Evolutionary conservation across 2,888 invertebrate species (phyloP).

Genomic region (Drosophila monieri): DNA sequence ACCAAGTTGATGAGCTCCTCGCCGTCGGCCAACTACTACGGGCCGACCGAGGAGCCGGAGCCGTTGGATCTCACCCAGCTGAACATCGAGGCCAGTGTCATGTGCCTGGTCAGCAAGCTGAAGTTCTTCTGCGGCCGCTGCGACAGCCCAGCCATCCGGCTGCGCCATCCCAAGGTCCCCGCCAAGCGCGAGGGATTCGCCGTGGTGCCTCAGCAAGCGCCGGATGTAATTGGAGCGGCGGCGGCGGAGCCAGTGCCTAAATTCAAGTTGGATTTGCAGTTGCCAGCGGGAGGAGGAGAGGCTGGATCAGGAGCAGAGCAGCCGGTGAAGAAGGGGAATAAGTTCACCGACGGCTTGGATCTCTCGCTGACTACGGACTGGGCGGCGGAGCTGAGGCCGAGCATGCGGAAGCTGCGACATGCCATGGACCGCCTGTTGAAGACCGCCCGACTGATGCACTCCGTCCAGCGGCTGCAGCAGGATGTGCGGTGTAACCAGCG

Average conservation of each 20-base stretch:
- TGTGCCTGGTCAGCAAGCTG: conserved; percentile 92
- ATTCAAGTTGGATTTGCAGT: conserved; percentile 26
- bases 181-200: conserved; percentile 80
- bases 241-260: background rate
- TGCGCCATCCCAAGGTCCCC: conserved; percentile 85
- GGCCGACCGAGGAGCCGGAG: conserved; percentile 92
- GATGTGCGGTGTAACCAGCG: conserved; percentile 90
- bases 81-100: conserved; percentile 94
- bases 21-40: conserved; percentile 90
- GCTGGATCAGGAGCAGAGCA: background rate
- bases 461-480: conserved; percentile 92
- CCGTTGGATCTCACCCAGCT: conserved; percentile 93
- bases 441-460: conserved; percentile 91
- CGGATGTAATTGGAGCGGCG: conserved; percentile 80
- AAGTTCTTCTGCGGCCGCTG: conserved; percentile 91
- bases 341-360: conserved; percentile 89
- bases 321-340: conserved; percentile 86
- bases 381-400: conserved; percentile 90
- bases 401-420: conserved; percentile 91
- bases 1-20: conserved; percentile 84
- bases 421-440: conserved; percentile 92
- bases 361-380: conserved; percentile 89
- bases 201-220: conserved; percentile 69
- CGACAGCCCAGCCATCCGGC: conserved; percentile 89
- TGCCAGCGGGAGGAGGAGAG: conserved; percentile 5